Evolutionary conservation across 2,113 vertebrate species (phyloP).

Genomic region (Tachuris rubrigastra): DNA sequence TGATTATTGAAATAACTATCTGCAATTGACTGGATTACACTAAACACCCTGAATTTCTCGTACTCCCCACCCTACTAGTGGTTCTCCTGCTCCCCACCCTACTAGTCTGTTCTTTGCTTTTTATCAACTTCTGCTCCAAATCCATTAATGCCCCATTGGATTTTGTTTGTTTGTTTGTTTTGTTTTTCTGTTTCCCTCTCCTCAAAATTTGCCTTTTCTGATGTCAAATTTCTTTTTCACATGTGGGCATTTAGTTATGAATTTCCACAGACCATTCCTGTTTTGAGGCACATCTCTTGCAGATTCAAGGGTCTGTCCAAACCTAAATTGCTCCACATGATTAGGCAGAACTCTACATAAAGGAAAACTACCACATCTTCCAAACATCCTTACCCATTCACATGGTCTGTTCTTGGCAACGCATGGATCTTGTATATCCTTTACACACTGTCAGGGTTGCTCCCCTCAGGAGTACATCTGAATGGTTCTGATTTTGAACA

Average conservation of each 20-base stretch:
- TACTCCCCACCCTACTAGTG: not conserved
- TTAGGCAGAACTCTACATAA: not conserved
- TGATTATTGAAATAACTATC: not conserved
- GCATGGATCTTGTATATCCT: accelerated
- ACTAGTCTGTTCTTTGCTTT: not conserved
- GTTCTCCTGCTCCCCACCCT: accelerated
- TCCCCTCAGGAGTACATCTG: not conserved
- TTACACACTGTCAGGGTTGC: not conserved
- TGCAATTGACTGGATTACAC: not conserved
- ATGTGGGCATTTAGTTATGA: not conserved
- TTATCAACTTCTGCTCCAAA: not conserved
- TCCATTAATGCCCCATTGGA: not conserved
- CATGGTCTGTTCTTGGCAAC: accelerated
- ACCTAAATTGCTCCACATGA: accelerated
- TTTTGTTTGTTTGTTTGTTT: not conserved
- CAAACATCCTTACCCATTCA: not conserved
- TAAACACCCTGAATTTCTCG: not conserved
- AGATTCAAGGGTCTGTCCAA: not conserved
- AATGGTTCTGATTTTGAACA: not conserved
- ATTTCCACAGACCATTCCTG: not conserved
- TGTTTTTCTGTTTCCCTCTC: not conserved
- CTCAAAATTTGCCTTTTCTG: not conserved
- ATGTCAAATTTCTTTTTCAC: not conserved
- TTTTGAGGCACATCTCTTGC: not conserved
- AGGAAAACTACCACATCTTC: not conserved